Evolutionary conservation across 2,797 vertebrate genomes (phyloP), one percentile per base, ranked within the genome.

Genomic region (Euphonia xanthogaster): DNA sequence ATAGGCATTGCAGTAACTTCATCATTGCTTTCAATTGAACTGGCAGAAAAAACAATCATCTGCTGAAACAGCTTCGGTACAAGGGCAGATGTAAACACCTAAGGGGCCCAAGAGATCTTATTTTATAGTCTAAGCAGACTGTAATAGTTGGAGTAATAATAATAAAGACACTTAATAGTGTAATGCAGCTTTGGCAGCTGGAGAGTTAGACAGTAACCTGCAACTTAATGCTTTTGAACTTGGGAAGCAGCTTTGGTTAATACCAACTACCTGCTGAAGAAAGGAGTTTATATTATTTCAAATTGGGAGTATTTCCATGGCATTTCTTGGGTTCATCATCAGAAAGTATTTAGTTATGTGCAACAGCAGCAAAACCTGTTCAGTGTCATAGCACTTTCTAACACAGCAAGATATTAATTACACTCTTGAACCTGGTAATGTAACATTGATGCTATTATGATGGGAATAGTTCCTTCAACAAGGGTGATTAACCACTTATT

Each of bases 201-300:
- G 85, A 55, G 77, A 47, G 63, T 70, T 83, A 92, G 89, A 39
- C 25, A 60, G 31, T 60, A 81, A 50, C 84, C 86, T 12, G 25
- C 48, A 87, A 92, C 60, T 79, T 94, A 89, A 87, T 91, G 55
- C 63, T 48, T 92, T 91, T 65, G 65, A 90, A 87, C 78, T 67
- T 74, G 65, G 84, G 81, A 82, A 65, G 80, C 60, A 82, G 67
- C 67, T 67, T 60, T 82, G 73, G 53, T 78, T 84, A 60, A 72
- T 60, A 60, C 16, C 25, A 40, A 62, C 22, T n/a, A 27, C 27
- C 35, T 72, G 31, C 35, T 42, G 58, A 72, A 90, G 73, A 15
- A 66, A 66, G 53, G 51, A 60, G 31, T 45, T 58, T 21, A 6
- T 28, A 2, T 40, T 72, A 51, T 62, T 86, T 91, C 47, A 74